Evolutionary conservation across 2,888 invertebrate species (phyloP).

Genomic region (Mycalesis mineus): DNA sequence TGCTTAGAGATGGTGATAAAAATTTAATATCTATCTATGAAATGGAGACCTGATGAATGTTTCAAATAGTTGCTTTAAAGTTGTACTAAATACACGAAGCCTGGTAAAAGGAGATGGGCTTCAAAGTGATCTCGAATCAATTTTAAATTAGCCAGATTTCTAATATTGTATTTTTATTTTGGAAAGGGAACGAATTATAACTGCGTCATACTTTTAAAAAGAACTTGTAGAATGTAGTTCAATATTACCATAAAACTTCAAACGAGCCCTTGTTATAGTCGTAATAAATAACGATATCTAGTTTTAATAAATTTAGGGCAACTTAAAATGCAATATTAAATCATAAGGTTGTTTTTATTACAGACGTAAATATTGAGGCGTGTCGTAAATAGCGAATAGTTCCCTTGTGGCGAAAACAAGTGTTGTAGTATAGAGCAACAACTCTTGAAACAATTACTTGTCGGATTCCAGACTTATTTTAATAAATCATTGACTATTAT

Average conservation of each 20-base stretch:
- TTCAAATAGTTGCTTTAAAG: constrained; percentile 66
- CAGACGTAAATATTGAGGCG: too few relatives aligned
- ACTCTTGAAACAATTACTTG: background rate
- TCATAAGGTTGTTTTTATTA: too few relatives aligned
- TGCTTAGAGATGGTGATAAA: constrained; percentile 18
- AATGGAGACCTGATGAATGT: constrained; percentile 55
- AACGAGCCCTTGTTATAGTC: too few relatives aligned
- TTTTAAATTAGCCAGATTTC: constrained; percentile 50
- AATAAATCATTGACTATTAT: constrained; percentile 17
- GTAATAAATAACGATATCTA: too few relatives aligned
- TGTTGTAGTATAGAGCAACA: background rate
- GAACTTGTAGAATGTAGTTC: too few relatives aligned
- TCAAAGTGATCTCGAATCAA: constrained; percentile 71
- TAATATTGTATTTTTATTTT: constrained; percentile 32
- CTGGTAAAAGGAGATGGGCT: constrained; percentile 49
- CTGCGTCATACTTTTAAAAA: background rate
- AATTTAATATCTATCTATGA: constrained; percentile 17
- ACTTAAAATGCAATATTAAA: too few relatives aligned
- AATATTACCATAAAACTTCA: too few relatives aligned
- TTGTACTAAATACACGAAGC: constrained; percentile 57
- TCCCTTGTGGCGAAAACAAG: background rate
- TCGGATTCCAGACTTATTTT: background rate
- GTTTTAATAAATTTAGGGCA: too few relatives aligned
- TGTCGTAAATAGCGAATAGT: background rate
- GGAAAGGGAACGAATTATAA: background rate